Evolutionary conservation across 1,140 invertebrate genomes (phyloP), one percentile per base, ranked within the genome.

Genomic region (Bombus vancouverensis): DNA sequence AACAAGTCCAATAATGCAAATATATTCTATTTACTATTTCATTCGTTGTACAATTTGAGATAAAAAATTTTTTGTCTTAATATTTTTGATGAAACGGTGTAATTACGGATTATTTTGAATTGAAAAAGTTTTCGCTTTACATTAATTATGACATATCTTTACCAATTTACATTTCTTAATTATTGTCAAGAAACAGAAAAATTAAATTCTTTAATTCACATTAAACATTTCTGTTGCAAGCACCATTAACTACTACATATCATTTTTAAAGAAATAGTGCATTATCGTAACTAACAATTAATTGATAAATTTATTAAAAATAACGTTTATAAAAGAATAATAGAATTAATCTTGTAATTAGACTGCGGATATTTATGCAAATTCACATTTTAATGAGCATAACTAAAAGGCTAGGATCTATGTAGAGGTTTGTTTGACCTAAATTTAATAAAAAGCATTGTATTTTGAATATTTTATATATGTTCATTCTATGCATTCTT

Each of bases 31-130:
- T 53, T 77, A 83, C 12, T 83, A 77, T 42, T 70, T 72, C 25
- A 62, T 84, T 79, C 83, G 83, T 80, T 84, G 83, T 72, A 59
- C 2, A n/a, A 37, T 65, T 79, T 72, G 3, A 34, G 39, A 72
- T 59, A 59, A 78, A 34, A 47, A 72, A 59, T 44, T n/a, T 18
- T 32, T 62, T n/a, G 9, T 28, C 1, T 71, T 47, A 18, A 70
- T 68, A 0, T 6, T 71, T 70, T 4, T 44, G 6, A 84, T 44
- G 34, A 78, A 78, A 71, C 34, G 22, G 37, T 37, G 2, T 32
- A n/a, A n/a, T 76, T 76, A 47, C 12, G 25, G 62, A 83, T 53
- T 57, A 68, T 68, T 15, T 59, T 22, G 10, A 83, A 77, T 83
- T 83, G 42, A 83, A 73, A 34, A 44, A 47, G 37, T 39, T 70